phyloP scores from a whole-genome alignment of 1,140 invertebrate species.

The Ceratina japonica region DNA sequence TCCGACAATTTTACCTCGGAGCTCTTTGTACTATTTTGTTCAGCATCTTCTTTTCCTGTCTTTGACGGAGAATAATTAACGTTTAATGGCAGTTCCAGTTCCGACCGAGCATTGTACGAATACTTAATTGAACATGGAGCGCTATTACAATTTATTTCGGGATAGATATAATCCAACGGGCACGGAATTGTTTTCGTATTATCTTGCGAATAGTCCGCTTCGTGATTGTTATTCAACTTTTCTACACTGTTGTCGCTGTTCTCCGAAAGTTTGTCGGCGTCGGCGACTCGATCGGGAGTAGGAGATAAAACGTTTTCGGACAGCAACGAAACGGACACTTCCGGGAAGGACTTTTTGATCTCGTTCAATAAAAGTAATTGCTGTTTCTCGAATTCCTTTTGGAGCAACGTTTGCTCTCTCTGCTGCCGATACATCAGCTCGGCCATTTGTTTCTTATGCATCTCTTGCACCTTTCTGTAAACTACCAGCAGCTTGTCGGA shows the following conservation, averaged over 20 bases:
- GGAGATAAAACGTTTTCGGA: slow-evolving; percentile 52
- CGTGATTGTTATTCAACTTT: not conserved
- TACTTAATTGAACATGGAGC: slow-evolving; percentile 4
- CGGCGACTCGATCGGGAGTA: not conserved
- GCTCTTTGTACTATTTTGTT: not conserved
- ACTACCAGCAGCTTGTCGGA: slow-evolving; percentile 75
- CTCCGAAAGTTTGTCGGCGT: not conserved
- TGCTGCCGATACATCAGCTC: slow-evolving; percentile 81
- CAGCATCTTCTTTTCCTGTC: not conserved
- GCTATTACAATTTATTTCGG: slow-evolving; percentile 37
- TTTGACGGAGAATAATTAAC: not conserved
- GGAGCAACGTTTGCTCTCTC: slow-evolving; percentile 80
- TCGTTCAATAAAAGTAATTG: slow-evolving; percentile 81
- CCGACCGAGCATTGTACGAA: not conserved
- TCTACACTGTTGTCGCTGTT: not conserved
- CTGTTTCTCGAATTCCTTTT: slow-evolving; percentile 82
- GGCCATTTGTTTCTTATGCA: slow-evolving; percentile 82
- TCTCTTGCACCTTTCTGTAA: slow-evolving; percentile 81
- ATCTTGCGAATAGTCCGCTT: slow-evolving; percentile 2
- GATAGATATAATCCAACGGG: slow-evolving; percentile 66
- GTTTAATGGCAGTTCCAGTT: not conserved
- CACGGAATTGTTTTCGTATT: slow-evolving; percentile 43
- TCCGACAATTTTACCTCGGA: not conserved
- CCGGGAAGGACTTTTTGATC: slow-evolving; percentile 78
- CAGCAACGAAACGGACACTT: slow-evolving; percentile 55